Evolutionary conservation across 2,888 invertebrate genomes (phyloP).

Genomic region (Scotopteryx bipunctaria): DNA sequence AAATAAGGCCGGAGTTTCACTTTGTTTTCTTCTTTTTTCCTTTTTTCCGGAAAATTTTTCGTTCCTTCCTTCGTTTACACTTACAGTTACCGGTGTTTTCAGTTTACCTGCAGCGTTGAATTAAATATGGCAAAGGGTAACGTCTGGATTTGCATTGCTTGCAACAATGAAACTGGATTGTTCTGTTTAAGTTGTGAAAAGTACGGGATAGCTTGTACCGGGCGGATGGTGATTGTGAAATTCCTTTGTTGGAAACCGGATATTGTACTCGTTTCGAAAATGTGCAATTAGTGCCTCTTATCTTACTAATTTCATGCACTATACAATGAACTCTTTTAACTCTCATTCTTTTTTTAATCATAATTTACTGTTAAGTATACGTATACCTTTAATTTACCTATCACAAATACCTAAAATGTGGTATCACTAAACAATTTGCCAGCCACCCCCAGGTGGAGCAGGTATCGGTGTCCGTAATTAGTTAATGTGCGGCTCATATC

Average conservation of each 20-base stretch:
- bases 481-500: slow-evolving; percentile 81
- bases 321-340: no score
- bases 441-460: slow-evolving; percentile 36
- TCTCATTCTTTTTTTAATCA: no score
- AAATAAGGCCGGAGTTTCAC: slow-evolving; percentile 83
- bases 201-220: slow-evolving; percentile 24
- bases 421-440: slow-evolving; percentile 22
- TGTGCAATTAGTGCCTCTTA: no score
- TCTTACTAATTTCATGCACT: no score
- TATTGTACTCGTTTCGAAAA: background rate
- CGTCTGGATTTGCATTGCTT: slow-evolving; percentile 78
- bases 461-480: slow-evolving; percentile 79
- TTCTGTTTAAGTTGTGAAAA: slow-evolving; percentile 51
- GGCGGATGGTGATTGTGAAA: slow-evolving; percentile 12
- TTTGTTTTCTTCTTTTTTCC: slow-evolving; percentile 76
- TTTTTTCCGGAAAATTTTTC: slow-evolving; percentile 65
- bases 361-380: no score
- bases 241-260: background rate
- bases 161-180: slow-evolving; percentile 69
- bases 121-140: slow-evolving; percentile 81
- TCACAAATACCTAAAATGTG: slow-evolving; percentile 14
- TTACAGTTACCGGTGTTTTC: slow-evolving; percentile 78
- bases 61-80: slow-evolving; percentile 80
- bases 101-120: slow-evolving; percentile 71
- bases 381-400: no score